Base-by-base conservation (phyloP, 1,140 invertebrate genomes). In the Ostrea denselamellosa region DNA sequence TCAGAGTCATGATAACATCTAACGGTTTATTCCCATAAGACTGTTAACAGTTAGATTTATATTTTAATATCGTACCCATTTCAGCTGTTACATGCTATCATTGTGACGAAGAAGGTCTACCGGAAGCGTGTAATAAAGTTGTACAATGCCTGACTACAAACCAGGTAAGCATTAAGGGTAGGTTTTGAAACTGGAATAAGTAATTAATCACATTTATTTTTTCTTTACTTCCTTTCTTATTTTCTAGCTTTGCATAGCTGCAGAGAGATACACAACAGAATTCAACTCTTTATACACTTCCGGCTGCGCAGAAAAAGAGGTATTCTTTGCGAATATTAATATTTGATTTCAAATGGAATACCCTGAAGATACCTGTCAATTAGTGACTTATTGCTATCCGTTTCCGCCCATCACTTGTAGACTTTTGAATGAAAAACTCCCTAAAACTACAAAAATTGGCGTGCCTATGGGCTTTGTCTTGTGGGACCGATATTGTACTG, bases 261-360 rank as follows among this genome's bases (percentile, higher is more conserved):
- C 83, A 17, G 22, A 85, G n/a, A 56, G 83, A 62, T 85, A 58
- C 12, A 62, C 83, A 85, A 56, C 51, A 22, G 54, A 65, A 34
- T 85, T 85, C 17, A 53, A 85, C 19, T 34, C 28, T 19, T 25
- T 58, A 25, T 85, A 25, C 54, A 85, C 83, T 56, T 56, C 83
- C 52, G 83, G 83, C 19, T 85, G 83, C 22, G 56, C 83, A 52
- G 83, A 85, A 85, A 85, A 85, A 85, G 83, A 85, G 83, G 83
- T 85, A 52, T 81, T 17, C 14, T 81, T n/a, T 0, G 14, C n/a
- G 0, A 5, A 62, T 62, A 62, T 44, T 1, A 1, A 44, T 44
- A 44, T 44, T 44, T 5, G 1, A 44, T 44, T 44, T 44, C 5
- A 44, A 2, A 44, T 44, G 34, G 34, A 44, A 44, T 44, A 44